Evolutionary conservation across 2,797 vertebrate genomes (phyloP), one percentile per base, ranked within the genome.

Genomic region (Artibeus lituratus): DNA sequence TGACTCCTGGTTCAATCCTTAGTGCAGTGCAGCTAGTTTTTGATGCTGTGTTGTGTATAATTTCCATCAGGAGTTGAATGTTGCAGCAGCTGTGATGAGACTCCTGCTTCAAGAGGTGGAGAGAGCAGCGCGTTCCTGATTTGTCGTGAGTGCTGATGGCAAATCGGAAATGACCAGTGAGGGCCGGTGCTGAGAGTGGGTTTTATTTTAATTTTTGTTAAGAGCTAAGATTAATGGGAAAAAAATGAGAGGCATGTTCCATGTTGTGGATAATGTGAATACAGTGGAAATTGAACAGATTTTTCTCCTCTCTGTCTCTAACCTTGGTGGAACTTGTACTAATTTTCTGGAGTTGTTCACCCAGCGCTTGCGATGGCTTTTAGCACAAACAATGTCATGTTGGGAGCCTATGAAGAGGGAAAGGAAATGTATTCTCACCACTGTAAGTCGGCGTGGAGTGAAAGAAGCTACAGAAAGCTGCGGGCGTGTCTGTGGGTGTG

Each of bases 281-380:
- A 37, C 26, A 55, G 55, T 78, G 0, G 24, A 73, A 91, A 95
- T 59, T 18, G 78, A 95, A 92, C 42, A 55, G 86, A 57, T 87
- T 89, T 97, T 78, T 84, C 92, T 96, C 70, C 57, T 85, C 22
- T 74, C 77, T 84, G 67, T 88, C 95, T 92, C 96, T 86, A 57
- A 47, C 22, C 16, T 29, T 62, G 59, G 82, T 95, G 74, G 93
- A 94, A 93, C 95, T 96, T 97, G 91, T 3, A 42, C 83, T 96
- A 94, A 95, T 97, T 97, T 97, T 97, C 91, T 95, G 89, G 87
- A 96, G 95, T 72, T 89, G 94, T 24, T 94, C 93, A 95, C 42
- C 94, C 85, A 82, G 94, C 2, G 0, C 96, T 94, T 87, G 88
- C 1, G 44, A 85, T 96, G 96, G 96, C 92, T 97, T 96, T 97